A percentile compares a stretch with the other conserved stretches of the same genome.
phyloP scores from a whole-genome alignment of 2,113 vertebrate species.

The Peromyscus maniculatus region DNA sequence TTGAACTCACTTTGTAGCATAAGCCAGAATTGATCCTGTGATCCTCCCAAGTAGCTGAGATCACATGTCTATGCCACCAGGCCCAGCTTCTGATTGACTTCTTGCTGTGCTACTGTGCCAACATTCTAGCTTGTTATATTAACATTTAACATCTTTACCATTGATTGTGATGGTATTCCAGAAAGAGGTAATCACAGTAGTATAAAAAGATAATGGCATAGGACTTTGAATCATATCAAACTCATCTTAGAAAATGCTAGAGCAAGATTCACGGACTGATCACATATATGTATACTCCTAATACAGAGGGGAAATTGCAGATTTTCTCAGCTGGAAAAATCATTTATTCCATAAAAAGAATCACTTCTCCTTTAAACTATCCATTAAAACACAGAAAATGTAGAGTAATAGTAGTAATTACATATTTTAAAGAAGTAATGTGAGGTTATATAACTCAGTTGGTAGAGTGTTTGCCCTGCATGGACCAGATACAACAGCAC shows the following conservation, averaged over 20 bases:
- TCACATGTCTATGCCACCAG: neutral
- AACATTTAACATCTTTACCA: constrained; percentile 67
- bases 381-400: neutral
- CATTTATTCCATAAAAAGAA: neutral
- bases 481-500: neutral
- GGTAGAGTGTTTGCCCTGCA: neutral
- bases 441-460: neutral
- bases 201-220: constrained; percentile 23
- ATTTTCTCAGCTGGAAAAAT: constrained; percentile 29
- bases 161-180: constrained; percentile 69
- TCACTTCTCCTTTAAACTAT: neutral
- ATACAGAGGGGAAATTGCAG: constrained; percentile 32
- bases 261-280: constrained; percentile 36
- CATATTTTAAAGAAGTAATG: constrained; percentile 17
- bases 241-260: constrained; percentile 62
- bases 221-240: neutral
- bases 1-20: neutral
- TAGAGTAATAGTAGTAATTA: constrained; percentile 25
- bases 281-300: neutral
- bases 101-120: constrained; percentile 79
- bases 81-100: constrained; percentile 74
- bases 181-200: constrained; percentile 74
- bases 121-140: constrained; percentile 73
- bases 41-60: neutral
- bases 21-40: no score